These are phyloP conservation scores for Sesamia inferens DNA, from an alignment of 2,888 invertebrate species.

Conservation along the genomic window DNA sequence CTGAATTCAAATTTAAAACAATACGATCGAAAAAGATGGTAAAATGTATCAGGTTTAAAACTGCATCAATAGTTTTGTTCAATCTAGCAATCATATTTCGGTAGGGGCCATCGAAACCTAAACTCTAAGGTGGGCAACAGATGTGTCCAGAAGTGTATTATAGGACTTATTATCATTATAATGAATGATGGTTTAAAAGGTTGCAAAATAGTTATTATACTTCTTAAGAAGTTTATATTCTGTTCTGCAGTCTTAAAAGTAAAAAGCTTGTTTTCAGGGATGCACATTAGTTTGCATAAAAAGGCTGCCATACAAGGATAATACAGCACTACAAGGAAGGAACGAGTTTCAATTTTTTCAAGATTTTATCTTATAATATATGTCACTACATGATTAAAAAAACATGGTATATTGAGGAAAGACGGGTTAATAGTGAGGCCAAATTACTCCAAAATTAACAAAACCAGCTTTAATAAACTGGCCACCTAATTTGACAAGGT, in stretches of 20 bases:
- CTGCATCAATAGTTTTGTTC: no score
- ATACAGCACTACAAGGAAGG: neutral
- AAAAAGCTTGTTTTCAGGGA: constrained; percentile 6
- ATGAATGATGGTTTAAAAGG: no score
- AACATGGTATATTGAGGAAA: neutral
- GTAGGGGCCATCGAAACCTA: no score
- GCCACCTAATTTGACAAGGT: constrained; percentile 4
- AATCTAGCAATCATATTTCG: no score
- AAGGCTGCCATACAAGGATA: constrained; percentile 1
- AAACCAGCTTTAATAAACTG: neutral
- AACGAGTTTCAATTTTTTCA: constrained; percentile 2
- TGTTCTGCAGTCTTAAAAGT: neutral
- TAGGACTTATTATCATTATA: no score
- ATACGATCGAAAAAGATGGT: no score
- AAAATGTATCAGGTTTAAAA: no score
- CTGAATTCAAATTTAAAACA: no score
- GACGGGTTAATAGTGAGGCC: neutral
- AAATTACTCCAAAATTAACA: neutral
- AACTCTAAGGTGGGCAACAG: no score
- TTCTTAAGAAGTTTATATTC: neutral
- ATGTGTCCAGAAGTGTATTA: no score
- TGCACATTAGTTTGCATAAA: neutral
- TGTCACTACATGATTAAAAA: neutral
- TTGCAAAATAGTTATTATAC: no score
- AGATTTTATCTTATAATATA: neutral